Evolutionary conservation across 2,888 invertebrate species (phyloP), one percentile per base, ranked within the genome.

Genomic region (Tipula vernalis): DNA sequence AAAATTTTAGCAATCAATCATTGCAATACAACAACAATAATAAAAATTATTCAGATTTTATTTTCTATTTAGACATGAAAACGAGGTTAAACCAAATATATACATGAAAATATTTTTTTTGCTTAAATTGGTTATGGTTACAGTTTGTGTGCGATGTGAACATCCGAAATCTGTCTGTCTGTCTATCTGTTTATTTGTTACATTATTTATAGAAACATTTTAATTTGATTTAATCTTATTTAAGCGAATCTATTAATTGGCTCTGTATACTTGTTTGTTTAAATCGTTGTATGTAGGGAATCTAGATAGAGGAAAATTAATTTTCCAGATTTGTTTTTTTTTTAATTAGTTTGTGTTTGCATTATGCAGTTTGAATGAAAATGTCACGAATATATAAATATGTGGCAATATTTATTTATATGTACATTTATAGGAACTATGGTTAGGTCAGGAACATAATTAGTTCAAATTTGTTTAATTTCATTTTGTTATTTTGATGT

Each of bases 201-300:
- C 15, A 71, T 28, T 84, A 84, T 84, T 84, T 84, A 39, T 84
- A 84, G 84, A 84, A 84, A 84, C 84, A 84, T 84, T 84, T 84
- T 84, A 84, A 84, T 84, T 84, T 84, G 41, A 84, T 84, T 84
- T 84, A 84, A 84, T 39, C 84, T 84, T 84, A 84, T 84, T 84
- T 84, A 41, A 84, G 84, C 84, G 84, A 84, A 84, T 84, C 84
- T 41, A 84, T 84, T 84, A 84, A 84, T 84, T 84, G 71, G 71
- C 71, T 71, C 71, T 18, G 71, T 57, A 57, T 18, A 15, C 51
- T 57, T 57, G 51, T 71, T 71, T 8, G 71, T 71, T 10, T 51
- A n/a, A 3, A 51, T 51, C 44, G 12, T 44, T 44, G 3, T 39
- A 39, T 39, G 6, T 39, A 39, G 39, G 39, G 39, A 39, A 51